Percentiles rank a stretch among this genome's conserved stretches.
phyloP scores from a whole-genome alignment of 35 echinoderm and acorn worm species.

The Apostichopus parvimensis region DNA sequence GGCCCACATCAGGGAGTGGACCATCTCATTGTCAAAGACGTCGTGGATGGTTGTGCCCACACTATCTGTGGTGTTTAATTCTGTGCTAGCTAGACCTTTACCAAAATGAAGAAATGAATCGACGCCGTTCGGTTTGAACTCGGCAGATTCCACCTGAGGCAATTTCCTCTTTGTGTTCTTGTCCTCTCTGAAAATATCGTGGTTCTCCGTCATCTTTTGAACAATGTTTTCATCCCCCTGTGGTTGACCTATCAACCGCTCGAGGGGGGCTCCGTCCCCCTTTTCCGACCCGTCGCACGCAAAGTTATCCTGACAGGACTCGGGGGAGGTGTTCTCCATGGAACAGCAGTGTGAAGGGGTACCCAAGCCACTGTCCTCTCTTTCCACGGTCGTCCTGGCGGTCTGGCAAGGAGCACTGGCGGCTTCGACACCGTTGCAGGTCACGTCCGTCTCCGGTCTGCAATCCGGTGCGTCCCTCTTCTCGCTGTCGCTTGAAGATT shows the following conservation, averaged over 20 bases:
- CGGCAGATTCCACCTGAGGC: neutral
- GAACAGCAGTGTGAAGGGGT: slow-evolving; percentile 69
- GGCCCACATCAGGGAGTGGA: slow-evolving; percentile 52
- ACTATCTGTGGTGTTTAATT: slow-evolving; percentile 65
- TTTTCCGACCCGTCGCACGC: neutral
- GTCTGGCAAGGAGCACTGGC: neutral
- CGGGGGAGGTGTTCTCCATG: slow-evolving; percentile 35
- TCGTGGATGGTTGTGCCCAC: slow-evolving; percentile 53
- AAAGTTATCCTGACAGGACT: slow-evolving; percentile 18
- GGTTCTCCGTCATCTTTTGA: neutral
- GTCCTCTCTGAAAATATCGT: slow-evolving; percentile 50
- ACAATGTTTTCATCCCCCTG: neutral
- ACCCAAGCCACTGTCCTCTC: slow-evolving; percentile 76
- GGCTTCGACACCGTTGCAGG: neutral
- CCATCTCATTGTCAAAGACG: slow-evolving; percentile 48
- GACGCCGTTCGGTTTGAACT: neutral
- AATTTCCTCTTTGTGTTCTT: slow-evolving; percentile 38
- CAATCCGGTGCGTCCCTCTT: neutral
- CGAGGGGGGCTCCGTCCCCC: neutral
- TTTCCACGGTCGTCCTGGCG: neutral
- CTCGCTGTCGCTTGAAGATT: slow-evolving; percentile 22
- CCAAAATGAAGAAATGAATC: slow-evolving; percentile 68
- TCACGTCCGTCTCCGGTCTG: neutral
- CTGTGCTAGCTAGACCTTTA: slow-evolving; percentile 78
- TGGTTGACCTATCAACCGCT: neutral